phyloP scores from a whole-genome alignment of 2,113 vertebrate genomes.

The Larimichthys crocea region DNA sequence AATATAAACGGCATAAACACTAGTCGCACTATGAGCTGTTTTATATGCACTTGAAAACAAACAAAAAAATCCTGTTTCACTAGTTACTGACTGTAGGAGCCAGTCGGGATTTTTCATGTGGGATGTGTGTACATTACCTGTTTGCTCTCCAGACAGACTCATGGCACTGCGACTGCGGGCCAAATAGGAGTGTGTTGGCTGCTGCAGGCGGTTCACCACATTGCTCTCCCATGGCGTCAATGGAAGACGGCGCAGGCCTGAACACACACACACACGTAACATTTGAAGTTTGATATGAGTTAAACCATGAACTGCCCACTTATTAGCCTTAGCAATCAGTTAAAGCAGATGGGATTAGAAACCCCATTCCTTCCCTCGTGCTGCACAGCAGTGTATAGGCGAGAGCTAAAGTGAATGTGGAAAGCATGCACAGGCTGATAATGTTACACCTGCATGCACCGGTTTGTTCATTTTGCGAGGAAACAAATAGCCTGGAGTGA shows the following conservation, averaged over 20 bases:
- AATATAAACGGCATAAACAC: slow-evolving; percentile 10
- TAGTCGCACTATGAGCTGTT: not conserved
- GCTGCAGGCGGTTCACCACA: slow-evolving; percentile 94
- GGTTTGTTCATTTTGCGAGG: slow-evolving; percentile 24
- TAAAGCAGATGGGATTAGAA: slow-evolving; percentile 31
- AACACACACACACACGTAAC: slow-evolving; percentile 39
- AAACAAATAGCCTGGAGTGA: slow-evolving; percentile 37
- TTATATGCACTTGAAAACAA: not conserved
- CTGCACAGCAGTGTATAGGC: not conserved
- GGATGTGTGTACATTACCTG: slow-evolving; percentile 86
- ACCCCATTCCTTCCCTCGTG: not conserved
- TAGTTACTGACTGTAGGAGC: not conserved
- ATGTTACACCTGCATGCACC: slow-evolving; percentile 49
- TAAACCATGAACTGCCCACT: slow-evolving; percentile 31
- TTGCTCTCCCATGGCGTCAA: slow-evolving; percentile 95
- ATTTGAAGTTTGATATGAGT: slow-evolving; percentile 30
- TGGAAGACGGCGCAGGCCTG: slow-evolving; percentile 90
- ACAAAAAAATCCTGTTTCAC: not conserved
- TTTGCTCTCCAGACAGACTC: slow-evolving; percentile 91
- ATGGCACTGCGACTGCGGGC: slow-evolving; percentile 95
- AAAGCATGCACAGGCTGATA: slow-evolving; percentile 41
- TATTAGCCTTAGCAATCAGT: slow-evolving; percentile 38
- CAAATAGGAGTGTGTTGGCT: slow-evolving; percentile 97
- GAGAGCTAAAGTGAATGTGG: slow-evolving; percentile 15
- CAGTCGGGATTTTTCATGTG: too few relatives aligned